A percentile compares a stretch with the other conserved stretches of the same genome.
These are phyloP conservation scores for Engraulis encrasicolus DNA, from an alignment of 2,113 vertebrate species.

Conservation along the genomic window DNA sequence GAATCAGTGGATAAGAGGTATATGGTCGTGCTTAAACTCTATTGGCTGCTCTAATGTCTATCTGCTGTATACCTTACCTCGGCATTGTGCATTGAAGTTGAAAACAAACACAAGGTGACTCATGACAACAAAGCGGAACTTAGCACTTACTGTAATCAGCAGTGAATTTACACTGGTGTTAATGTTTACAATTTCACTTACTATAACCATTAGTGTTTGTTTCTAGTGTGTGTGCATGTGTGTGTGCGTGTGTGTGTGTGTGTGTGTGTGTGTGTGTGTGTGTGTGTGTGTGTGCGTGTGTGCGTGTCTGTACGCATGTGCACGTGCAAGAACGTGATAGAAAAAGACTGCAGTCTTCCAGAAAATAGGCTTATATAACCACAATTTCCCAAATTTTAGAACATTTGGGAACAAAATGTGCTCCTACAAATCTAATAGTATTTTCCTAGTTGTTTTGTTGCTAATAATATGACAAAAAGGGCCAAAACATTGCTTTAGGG, in stretches of 20 bases:
- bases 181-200: neutral
- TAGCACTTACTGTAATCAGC: neutral
- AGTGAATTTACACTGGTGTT: neutral
- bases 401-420: no score
- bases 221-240: neutral
- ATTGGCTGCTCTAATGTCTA: neutral
- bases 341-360: no score
- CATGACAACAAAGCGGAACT: neutral
- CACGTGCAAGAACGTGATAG: no score
- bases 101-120: neutral
- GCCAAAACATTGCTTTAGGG: no score
- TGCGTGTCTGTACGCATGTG: no score
- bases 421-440: no score
- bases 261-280: neutral
- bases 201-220: neutral
- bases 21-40: neutral
- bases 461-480: no score
- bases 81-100: neutral
- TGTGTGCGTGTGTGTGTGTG: constrained; percentile 1
- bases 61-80: no score
- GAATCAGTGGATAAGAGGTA: no score
- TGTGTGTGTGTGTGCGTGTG: neutral
- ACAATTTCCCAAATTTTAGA: no score
- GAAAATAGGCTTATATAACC: no score
- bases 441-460: no score